Evolutionary conservation across 2,888 invertebrate species (phyloP).

Genomic region (Ophonus ardosiacus): DNA sequence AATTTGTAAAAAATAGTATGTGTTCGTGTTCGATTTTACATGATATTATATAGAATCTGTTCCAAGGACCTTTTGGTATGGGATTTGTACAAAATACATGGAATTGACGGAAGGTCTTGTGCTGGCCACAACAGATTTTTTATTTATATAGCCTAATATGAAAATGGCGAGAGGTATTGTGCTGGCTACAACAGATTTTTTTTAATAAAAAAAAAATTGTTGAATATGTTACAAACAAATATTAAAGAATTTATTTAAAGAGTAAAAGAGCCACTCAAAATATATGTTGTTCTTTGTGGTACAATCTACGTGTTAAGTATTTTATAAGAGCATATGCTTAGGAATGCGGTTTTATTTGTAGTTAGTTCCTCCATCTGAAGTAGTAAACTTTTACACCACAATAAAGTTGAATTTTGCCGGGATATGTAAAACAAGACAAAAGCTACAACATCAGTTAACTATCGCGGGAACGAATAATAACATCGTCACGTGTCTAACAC

Average conservation of each 20-base stretch:
- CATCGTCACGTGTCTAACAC: slow-evolving; percentile 19
- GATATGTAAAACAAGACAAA: slow-evolving; percentile 17
- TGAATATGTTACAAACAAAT: no score
- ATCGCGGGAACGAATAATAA: slow-evolving; percentile 24
- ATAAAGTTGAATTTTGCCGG: slow-evolving; percentile 20
- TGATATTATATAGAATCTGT: no score
- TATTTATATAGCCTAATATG: no score
- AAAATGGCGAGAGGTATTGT: no score
- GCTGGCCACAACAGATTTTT: no score
- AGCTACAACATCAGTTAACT: not conserved
- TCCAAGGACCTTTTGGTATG: no score
- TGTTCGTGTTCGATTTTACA: no score
- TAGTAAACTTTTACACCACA: not conserved
- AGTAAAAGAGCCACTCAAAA: not conserved
- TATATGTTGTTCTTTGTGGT: not conserved
- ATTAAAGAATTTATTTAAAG: not conserved
- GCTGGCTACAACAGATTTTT: no score
- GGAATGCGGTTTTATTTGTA: not conserved
- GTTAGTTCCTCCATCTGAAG: not conserved
- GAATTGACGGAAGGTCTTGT: no score
- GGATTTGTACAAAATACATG: no score
- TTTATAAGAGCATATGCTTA: not conserved
- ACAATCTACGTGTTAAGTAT: not conserved
- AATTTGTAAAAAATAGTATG: no score
- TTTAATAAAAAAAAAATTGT: no score